Conservation (phyloP, 1,140 invertebrate genomes). For the Sycophila sp. region DNA sequence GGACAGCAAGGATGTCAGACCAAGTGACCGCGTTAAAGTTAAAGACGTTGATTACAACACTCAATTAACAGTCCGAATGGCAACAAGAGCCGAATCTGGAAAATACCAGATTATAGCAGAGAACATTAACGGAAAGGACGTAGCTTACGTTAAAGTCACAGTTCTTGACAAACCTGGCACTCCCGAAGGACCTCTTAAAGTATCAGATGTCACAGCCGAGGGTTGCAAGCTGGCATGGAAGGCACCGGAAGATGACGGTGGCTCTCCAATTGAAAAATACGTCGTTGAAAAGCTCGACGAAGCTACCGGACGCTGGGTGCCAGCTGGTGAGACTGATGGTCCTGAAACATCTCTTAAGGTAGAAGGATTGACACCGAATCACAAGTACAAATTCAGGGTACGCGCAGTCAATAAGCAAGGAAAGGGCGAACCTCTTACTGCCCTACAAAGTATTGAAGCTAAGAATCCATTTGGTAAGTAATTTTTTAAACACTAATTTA, state of each 20-base stretch:
- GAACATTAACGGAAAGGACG: conserved; percentile 92
- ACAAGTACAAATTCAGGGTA: conserved; percentile 97
- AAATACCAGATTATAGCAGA: conserved; percentile 91
- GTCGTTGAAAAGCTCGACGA: conserved; percentile 95
- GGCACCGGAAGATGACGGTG: conserved; percentile 90
- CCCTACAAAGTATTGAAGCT: conserved; percentile 90
- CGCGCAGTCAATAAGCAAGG: conserved; percentile 95
- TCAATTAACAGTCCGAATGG: conserved; percentile 85
- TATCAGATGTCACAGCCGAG: conserved; percentile 85
- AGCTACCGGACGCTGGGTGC: conserved; percentile 91
- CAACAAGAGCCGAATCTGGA: conserved; percentile 89
- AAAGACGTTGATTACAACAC: conserved; percentile 90
- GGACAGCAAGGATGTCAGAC: conserved; percentile 77
- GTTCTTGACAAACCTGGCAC: conserved; percentile 90
- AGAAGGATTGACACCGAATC: conserved; percentile 84
- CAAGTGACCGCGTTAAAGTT: conserved; percentile 77
- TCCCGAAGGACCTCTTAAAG: conserved; percentile 92
- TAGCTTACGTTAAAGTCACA: conserved; percentile 90
- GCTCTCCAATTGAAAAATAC: conserved; percentile 90
- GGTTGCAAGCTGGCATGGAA: conserved; percentile 89
- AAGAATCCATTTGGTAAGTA: conserved; percentile 95
- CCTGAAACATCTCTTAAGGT: conserved; percentile 78
- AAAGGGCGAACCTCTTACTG: conserved; percentile 91
- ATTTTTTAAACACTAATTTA: not conserved
- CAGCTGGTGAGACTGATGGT: conserved; percentile 88